phyloP scores from a whole-genome alignment of 30 jellyfish, hydroid and myxozoan genomes.

The Pelagia noctiluca region DNA sequence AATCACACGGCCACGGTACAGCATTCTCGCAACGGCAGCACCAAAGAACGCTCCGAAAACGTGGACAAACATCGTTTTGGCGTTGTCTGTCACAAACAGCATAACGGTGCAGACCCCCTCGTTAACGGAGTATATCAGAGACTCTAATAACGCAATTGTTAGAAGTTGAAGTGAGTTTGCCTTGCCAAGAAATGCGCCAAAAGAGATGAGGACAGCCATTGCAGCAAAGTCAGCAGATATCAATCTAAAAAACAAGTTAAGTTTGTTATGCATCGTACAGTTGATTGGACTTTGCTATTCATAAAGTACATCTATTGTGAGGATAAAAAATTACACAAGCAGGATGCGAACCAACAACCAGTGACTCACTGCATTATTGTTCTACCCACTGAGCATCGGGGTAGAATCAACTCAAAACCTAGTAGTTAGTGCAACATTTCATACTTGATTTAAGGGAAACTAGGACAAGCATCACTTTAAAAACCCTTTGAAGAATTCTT shows the following conservation, averaged over 20 bases:
- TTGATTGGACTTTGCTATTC: neutral
- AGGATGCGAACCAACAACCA: too few species aligned
- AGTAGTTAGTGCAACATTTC: too few species aligned
- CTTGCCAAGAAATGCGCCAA: slow-evolving; percentile 89
- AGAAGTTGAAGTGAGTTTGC: slow-evolving; percentile 86
- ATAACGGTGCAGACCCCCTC: slow-evolving; percentile 73
- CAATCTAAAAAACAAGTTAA: slow-evolving; percentile 52
- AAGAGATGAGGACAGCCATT: slow-evolving; percentile 75
- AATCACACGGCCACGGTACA: slow-evolving; percentile 67
- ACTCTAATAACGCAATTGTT: slow-evolving; percentile 69
- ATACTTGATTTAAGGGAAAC: too few species aligned
- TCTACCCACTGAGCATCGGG: too few species aligned
- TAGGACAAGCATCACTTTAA: too few species aligned
- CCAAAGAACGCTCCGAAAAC: slow-evolving; percentile 89
- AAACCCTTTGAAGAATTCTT: too few species aligned
- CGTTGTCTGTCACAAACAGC: slow-evolving; percentile 69
- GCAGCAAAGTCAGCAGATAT: slow-evolving; percentile 92
- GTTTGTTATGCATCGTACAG: neutral
- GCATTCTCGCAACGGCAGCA: slow-evolving; percentile 76
- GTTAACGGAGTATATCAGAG: slow-evolving; percentile 77
- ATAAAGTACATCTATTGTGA: slow-evolving; percentile 13
- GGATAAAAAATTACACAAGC: neutral
- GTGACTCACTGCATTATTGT: too few species aligned
- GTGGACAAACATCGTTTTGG: slow-evolving; percentile 79
- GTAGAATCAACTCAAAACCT: too few species aligned